A percentile compares a stretch with the other conserved stretches of the same genome.
phyloP scores from a whole-genome alignment of 64 coral and sea anemone genomes.

The Acropora tenuis region DNA sequence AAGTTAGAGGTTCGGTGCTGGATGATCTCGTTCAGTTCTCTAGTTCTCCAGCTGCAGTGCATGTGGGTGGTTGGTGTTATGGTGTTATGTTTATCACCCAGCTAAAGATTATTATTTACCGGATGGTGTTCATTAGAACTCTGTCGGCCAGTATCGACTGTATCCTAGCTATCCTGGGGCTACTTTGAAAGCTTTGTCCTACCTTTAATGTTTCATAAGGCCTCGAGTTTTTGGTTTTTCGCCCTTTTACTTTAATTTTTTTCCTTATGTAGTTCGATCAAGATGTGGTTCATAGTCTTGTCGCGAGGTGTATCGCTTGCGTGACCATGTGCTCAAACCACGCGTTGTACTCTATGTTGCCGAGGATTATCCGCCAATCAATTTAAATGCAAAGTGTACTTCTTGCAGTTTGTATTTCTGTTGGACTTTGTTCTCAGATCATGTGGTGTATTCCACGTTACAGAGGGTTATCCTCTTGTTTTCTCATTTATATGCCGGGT shows the following conservation, averaged over 20 bases:
- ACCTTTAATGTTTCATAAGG: not conserved
- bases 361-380: no score
- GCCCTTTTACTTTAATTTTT: not conserved
- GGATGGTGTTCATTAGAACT: not conserved
- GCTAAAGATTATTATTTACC: no score
- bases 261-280: not conserved
- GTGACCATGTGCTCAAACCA: no score
- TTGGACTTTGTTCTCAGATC: not conserved
- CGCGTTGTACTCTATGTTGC: no score
- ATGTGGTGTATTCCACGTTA: not conserved
- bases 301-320: no score
- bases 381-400: no score
- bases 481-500: not conserved
- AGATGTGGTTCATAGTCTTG: not conserved
- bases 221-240: not conserved
- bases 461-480: not conserved
- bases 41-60: no score
- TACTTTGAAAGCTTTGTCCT: not conserved
- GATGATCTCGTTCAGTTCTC: no score
- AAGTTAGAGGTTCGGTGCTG: no score
- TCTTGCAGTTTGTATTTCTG: not conserved
- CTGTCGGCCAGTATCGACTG: constrained; percentile 5
- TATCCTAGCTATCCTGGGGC: not conserved
- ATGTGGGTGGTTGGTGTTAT: no score
- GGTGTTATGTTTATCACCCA: no score